Base-by-base conservation (phyloP, 1,140 invertebrate species). In the Papilio polyxenes region DNA sequence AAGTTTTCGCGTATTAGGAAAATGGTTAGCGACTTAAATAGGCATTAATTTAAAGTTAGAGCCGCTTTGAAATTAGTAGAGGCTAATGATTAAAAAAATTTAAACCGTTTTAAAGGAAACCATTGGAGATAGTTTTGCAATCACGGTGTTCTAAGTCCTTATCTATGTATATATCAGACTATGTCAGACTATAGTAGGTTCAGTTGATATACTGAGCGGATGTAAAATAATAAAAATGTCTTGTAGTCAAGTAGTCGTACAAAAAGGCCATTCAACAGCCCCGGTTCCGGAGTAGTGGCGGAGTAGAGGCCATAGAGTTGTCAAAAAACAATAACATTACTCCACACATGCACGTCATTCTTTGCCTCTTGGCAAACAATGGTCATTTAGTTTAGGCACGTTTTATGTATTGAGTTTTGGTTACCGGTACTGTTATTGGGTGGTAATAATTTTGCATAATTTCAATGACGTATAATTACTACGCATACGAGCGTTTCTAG, bases 401-500 rank as follows among this genome's bases (percentile, higher is more conserved):
- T 59, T 79, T 56, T 40, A 31, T 44, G n/a, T 56, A 62, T 17
- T 44, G n/a, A 31, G 37, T 62, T 79, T 79, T 79, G 77, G 77
- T 79, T 59, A 31, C n/a, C 53, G 77, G 77, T 79, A 79, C 77
- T 79, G 77, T 79, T 62, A 79, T 48, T 40, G 53, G 23, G 77
- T 79, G 56, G 51, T 79, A 79, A 37, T 65, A 79, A 20, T 72
- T 79, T 59, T 79, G 53, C 77, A 79, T 79, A 79, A 79, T 79
- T 62, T 79, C 56, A 79, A 79, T 40, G 65, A 72, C 65, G 11
- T 72, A 72, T 62, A 62, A 62, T 72, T 72, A 72, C 31, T 37
- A 72, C 31, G 65, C 65, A 72, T 72, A 72, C 15, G 65, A 72
- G 31, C 11, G 31, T 72, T 72, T 72, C 31, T 72, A 72, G 65